Percentiles rank a stretch among this genome's conserved stretches.
Conservation (phyloP, 2,113 vertebrate genomes). For the Mustelus asterias region DNA sequence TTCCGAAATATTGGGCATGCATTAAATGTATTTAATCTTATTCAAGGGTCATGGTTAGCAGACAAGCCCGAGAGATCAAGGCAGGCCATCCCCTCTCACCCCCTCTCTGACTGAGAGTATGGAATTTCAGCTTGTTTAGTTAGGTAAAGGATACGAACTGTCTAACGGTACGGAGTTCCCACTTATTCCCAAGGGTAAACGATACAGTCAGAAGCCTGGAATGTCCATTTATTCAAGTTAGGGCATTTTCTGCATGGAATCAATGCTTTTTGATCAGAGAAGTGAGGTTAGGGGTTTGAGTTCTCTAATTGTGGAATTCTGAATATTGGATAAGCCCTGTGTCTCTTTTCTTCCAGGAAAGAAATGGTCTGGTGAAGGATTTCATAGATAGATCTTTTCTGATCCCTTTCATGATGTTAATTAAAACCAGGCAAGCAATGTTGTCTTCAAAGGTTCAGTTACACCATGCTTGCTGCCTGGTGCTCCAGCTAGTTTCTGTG, state of each 20-base stretch:
- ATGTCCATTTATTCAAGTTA: neutral
- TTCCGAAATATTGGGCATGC: too few species aligned
- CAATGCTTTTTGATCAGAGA: neutral
- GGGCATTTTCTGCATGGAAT: neutral
- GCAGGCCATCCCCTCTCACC: neutral
- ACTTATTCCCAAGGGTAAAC: neutral
- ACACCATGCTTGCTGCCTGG: neutral
- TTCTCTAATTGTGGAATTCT: neutral
- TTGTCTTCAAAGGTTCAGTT: neutral
- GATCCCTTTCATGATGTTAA: constrained; percentile 24
- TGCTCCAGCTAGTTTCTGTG: neutral
- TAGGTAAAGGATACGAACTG: neutral
- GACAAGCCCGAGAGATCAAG: too few species aligned
- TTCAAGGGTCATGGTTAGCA: too few species aligned
- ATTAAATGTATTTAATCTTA: too few species aligned
- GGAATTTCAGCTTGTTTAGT: neutral
- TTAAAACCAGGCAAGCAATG: constrained; percentile 7
- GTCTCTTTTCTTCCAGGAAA: neutral
- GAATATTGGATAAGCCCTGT: neutral
- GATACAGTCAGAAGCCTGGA: neutral
- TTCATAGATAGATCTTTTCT: constrained; percentile 26
- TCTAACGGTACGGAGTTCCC: neutral
- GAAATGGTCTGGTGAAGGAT: neutral
- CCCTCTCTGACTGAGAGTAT: neutral
- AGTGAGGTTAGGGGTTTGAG: neutral